Evolutionary conservation across 1,140 invertebrate species (phyloP), one percentile per base, ranked within the genome.

Genomic region (Cydia strobilella): DNA sequence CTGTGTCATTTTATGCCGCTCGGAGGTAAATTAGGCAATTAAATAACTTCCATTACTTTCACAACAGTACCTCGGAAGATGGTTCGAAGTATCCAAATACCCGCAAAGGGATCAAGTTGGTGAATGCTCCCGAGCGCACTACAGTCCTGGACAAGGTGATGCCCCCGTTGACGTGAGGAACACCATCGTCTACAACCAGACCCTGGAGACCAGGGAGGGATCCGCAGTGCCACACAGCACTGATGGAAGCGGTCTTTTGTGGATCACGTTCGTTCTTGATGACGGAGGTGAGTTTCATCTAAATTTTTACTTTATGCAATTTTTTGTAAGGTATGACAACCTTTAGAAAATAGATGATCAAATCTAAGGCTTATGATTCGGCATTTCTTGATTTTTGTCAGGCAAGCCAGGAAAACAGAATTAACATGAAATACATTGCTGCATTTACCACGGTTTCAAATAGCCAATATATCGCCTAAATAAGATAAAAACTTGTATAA

Each of bases 41-140:
- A 39, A 45, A 0, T 45, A 45, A 45, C 42, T n/a, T 65, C 20
- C 1, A 31, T 31, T 51, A 23, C 45, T 20, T 66, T 27, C 7
- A 3, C 23, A 15, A 69, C 65, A 69, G 65, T 69, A 88, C 54
- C 48, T 83, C 6, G 87, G 88, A n/a, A 77, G 77, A 75, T 92
- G 90, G 90, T 83, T 82, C 42, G 87, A 92, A 78, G 79, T 86
- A 6, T 79, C 78, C 3, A 84, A 83, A 72, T 92, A 89, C 73
- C 89, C 89, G 6, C 77, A 83, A 75, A 3, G 69, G 0, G 78
- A 77, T 51, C 89, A 90, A 82, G 7, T n/a, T 3, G 90, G 90
- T 0, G 66, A 84, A 23, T 92, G 90, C 62, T 76, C 81, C 1
- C 86, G 88, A 1, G 82, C 84, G 0, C 69, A 79, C 7, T 92